Evolutionary conservation across 2,113 vertebrate genomes (phyloP), one percentile per base, ranked within the genome.

Genomic region (Saguinus midas): DNA sequence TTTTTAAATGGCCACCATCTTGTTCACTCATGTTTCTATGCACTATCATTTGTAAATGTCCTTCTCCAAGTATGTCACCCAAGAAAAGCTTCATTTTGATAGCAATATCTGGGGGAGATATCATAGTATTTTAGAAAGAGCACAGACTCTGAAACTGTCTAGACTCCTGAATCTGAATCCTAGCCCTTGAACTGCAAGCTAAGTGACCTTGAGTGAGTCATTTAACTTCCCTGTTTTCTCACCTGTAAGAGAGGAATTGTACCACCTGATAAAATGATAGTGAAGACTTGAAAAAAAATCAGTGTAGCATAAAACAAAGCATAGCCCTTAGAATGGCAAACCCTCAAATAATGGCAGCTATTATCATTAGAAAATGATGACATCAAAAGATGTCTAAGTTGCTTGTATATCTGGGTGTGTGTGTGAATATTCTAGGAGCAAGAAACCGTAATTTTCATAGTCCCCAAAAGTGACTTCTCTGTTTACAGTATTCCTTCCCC

Each of bases 401-500:
- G 50, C 13, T 52, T 84, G 45, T 27, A 68, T 66, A 79, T 57
- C 40, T 86, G 87, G 57, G 43, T 87, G 8, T 29, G 5, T 8
- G 3, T 68, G 8, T 37, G 37, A 92, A 81, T 61, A 84, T 88
- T 96, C 11, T 35, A 84, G 70, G 70, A 72, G 11, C 18, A 57
- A 92, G 50, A 92, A 84, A 58, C 14, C 35, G 6, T 29, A 76
- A 5, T 58, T 61, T n/a, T 5, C 25, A 64, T 32, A 66, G 27
- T 70, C 87, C 79, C 29, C 14, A 21, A 68, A 89, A 72, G 52
- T 27, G 61, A 85, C n/a, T 55, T 86, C 78, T 97, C 57, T 90
- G 23, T 68, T 87, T 91, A 94, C 81, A 90, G 17, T 93, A 73
- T 75, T 95, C 32, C 87, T 83, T 97, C 84, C 50, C 68, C 40